A percentile compares a stretch with the other conserved stretches of the same genome.
Evolutionary conservation across 2,797 vertebrate species (phyloP).

Genomic region (Threskiornis aethiopicus): DNA sequence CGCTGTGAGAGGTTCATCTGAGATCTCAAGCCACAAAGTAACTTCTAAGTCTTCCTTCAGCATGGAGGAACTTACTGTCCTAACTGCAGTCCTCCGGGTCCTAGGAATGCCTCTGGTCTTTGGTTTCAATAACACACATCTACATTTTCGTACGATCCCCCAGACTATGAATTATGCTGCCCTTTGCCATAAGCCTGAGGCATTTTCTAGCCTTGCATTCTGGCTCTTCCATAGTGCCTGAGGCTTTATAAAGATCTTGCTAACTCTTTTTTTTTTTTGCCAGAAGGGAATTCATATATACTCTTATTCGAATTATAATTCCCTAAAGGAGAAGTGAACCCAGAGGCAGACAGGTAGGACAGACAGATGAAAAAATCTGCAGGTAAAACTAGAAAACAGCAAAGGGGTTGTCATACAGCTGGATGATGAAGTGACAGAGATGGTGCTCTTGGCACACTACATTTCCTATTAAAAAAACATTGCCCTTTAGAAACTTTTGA

Average conservation of each 20-base stretch:
- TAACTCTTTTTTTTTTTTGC: not conserved
- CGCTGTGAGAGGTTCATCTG: not conserved
- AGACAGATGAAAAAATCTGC: not conserved
- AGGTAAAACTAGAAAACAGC: not conserved
- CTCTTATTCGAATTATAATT: not conserved
- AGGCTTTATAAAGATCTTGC: constrained; percentile 3
- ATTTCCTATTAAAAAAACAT: not conserved
- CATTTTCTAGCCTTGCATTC: not conserved
- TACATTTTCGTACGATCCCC: not conserved
- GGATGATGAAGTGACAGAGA: not conserved
- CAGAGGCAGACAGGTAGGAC: not conserved
- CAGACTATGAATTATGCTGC: not conserved
- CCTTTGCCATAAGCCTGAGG: constrained; percentile 31
- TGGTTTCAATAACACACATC: not conserved
- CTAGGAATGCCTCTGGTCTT: not conserved
- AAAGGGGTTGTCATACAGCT: not conserved
- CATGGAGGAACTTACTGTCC: not conserved
- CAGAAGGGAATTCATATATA: not conserved
- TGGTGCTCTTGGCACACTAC: not conserved
- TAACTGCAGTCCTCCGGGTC: not conserved
- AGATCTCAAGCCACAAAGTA: not conserved
- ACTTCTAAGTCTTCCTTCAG: not conserved
- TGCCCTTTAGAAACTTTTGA: not conserved
- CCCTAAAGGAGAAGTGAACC: not conserved
- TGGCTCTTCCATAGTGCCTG: not conserved